A percentile compares a stretch with the other conserved stretches of the same genome.
Conservation (phyloP, 1,140 invertebrate genomes). For the Anagrus nilaparvatae region DNA sequence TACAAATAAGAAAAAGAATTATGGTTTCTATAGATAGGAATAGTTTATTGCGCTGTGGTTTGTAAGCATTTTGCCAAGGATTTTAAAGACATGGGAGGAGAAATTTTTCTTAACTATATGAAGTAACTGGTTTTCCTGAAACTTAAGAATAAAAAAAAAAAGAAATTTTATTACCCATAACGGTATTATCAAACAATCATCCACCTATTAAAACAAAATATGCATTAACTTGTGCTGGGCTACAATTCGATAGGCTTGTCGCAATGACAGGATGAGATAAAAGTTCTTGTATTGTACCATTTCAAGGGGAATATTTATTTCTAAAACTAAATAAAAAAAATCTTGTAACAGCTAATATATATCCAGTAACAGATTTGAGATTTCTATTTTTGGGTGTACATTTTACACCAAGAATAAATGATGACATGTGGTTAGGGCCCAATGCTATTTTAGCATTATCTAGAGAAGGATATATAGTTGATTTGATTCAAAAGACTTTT, state of each 20-base stretch:
- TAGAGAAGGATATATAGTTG: slow-evolving; percentile 95
- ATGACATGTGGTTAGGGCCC: slow-evolving; percentile 88
- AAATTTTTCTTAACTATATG: slow-evolving; percentile 68
- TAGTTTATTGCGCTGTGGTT: slow-evolving; percentile 85
- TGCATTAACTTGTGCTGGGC: slow-evolving; percentile 85
- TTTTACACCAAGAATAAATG: slow-evolving; percentile 94
- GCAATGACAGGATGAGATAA: slow-evolving; percentile 74
- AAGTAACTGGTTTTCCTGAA: slow-evolving; percentile 53
- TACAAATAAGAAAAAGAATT: slow-evolving; percentile 84
- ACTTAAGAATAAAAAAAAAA: slow-evolving; percentile 24
- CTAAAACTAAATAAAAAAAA: slow-evolving; percentile 68
- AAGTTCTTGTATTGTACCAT: slow-evolving; percentile 86
- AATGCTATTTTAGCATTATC: slow-evolving; percentile 93
- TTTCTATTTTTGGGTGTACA: slow-evolving; percentile 97
- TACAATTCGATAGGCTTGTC: slow-evolving; percentile 86
- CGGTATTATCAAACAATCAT: slow-evolving; percentile 26
- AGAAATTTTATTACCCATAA: slow-evolving; percentile 21
- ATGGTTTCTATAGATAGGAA: slow-evolving; percentile 95
- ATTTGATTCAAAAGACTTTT: slow-evolving; percentile 71
- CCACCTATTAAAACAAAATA: slow-evolving; percentile 63
- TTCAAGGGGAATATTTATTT: slow-evolving; percentile 91
- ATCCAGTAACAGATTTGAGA: slow-evolving; percentile 91
- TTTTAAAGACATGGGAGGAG: slow-evolving; percentile 70
- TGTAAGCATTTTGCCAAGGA: slow-evolving; percentile 74
- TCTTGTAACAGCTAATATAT: slow-evolving; percentile 87